Conservation (phyloP, 2,113 vertebrate genomes). For the Hemibagrus wyckioides region DNA sequence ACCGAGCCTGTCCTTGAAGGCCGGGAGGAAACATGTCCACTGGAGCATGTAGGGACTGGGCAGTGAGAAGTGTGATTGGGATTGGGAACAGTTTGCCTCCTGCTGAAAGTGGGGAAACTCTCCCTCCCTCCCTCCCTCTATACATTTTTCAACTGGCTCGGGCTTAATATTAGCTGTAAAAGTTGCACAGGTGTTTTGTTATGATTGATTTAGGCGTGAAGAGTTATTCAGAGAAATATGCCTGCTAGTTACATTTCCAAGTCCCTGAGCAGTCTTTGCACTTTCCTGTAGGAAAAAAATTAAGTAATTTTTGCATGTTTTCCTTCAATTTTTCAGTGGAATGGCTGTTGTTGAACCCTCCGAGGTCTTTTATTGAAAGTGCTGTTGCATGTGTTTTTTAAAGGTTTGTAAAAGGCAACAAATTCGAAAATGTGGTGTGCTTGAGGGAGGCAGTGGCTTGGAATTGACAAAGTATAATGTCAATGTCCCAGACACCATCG, state of each 20-base stretch:
- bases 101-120: slow-evolving; percentile 7
- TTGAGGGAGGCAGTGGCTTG: slow-evolving; percentile 36
- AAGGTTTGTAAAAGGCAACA: slow-evolving; percentile 38
- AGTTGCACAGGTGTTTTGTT: background rate
- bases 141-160: background rate
- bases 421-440: slow-evolving; percentile 29
- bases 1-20: slow-evolving; percentile 23
- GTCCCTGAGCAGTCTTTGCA: slow-evolving; percentile 14
- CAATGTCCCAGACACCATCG: slow-evolving; percentile 33
- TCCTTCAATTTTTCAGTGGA: slow-evolving; percentile 15
- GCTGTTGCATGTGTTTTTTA: slow-evolving; percentile 30
- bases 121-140: background rate
- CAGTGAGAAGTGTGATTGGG: background rate
- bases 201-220: slow-evolving; percentile 14
- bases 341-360: slow-evolving; percentile 7
- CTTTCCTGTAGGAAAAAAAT: background rate
- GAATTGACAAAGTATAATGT: slow-evolving; percentile 43
- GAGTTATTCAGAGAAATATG: slow-evolving; percentile 1
- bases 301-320: slow-evolving; percentile 5
- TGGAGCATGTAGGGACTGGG: slow-evolving; percentile 4
- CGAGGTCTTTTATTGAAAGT: slow-evolving; percentile 6
- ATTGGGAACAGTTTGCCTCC: slow-evolving; percentile 11
- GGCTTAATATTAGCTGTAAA: background rate
- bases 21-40: background rate
- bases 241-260: background rate